A percentile compares a stretch with the other conserved stretches of the same genome.
phyloP scores from a whole-genome alignment of 2,113 vertebrate species.

The Suncus etruscus region DNA sequence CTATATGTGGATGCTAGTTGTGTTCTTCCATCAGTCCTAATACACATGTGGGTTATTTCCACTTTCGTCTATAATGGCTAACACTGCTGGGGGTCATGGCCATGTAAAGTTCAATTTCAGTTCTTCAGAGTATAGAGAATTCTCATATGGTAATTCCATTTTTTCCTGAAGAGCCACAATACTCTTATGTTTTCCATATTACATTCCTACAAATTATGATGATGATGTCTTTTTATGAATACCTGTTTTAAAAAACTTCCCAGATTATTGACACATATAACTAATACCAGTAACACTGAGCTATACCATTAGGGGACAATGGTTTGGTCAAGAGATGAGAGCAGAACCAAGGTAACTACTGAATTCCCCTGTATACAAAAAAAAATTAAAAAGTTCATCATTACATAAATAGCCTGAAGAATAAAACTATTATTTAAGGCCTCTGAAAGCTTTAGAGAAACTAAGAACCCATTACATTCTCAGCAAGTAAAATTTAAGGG shows the following conservation, averaged over 20 bases:
- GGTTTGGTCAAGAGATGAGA: neutral
- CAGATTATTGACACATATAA: neutral
- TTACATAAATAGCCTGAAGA: slow-evolving; percentile 64
- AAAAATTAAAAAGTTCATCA: neutral
- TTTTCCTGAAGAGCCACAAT: neutral
- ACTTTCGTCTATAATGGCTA: neutral
- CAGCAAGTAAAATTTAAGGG: slow-evolving; percentile 45
- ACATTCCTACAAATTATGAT: neutral
- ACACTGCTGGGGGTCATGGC: too few species aligned
- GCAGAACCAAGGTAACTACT: neutral
- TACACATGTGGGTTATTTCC: neutral
- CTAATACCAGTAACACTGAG: neutral
- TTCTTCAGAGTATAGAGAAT: too few species aligned
- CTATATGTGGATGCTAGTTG: fast-evolving
- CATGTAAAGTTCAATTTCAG: too few species aligned
- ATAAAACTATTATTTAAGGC: slow-evolving; percentile 72
- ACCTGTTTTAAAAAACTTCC: neutral
- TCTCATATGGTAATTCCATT: neutral
- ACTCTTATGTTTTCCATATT: neutral
- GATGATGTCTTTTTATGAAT: slow-evolving; percentile 11
- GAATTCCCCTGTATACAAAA: neutral
- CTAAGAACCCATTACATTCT: slow-evolving; percentile 73
- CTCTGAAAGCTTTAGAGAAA: slow-evolving; percentile 69
- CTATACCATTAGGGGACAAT: neutral
- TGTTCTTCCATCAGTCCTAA: neutral